Evolutionary conservation across 2,113 vertebrate species (phyloP).

Genomic region (Rhinopomastus cyanomelas): DNA sequence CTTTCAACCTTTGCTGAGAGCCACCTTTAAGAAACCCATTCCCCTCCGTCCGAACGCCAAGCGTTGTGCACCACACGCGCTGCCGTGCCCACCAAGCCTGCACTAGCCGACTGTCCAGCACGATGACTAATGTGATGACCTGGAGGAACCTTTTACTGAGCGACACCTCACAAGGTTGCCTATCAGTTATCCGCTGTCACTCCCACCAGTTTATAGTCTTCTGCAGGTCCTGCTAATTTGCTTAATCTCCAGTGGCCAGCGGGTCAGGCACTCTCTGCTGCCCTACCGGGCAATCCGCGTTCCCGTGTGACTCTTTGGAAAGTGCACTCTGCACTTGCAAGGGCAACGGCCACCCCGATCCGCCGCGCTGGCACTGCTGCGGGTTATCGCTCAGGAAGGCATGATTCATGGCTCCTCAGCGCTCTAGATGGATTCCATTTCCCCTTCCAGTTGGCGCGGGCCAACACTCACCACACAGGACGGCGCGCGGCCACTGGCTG

Average conservation of each 20-base stretch:
- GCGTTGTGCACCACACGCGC: neutral
- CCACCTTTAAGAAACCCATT: neutral
- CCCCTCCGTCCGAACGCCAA: neutral
- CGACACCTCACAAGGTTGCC: neutral
- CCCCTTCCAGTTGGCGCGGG: neutral
- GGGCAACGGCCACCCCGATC: neutral
- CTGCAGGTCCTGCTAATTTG: neutral
- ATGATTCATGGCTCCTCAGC: neutral
- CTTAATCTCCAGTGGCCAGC: neutral
- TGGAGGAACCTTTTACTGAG: neutral
- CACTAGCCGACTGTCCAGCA: neutral
- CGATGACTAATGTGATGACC: neutral
- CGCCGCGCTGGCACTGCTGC: neutral
- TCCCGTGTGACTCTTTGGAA: neutral
- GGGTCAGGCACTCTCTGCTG: neutral
- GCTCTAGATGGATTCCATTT: neutral
- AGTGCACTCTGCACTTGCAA: neutral
- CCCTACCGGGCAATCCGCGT: neutral
- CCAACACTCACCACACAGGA: neutral
- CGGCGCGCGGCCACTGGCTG: neutral
- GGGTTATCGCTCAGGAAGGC: neutral
- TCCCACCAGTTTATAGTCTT: neutral
- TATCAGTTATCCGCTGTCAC: neutral
- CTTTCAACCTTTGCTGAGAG: neutral
- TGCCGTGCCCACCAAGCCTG: fast-evolving